Evolutionary conservation across 2,888 invertebrate species (phyloP), one percentile per base, ranked within the genome.

Genomic region (Bombyx huttoni): DNA sequence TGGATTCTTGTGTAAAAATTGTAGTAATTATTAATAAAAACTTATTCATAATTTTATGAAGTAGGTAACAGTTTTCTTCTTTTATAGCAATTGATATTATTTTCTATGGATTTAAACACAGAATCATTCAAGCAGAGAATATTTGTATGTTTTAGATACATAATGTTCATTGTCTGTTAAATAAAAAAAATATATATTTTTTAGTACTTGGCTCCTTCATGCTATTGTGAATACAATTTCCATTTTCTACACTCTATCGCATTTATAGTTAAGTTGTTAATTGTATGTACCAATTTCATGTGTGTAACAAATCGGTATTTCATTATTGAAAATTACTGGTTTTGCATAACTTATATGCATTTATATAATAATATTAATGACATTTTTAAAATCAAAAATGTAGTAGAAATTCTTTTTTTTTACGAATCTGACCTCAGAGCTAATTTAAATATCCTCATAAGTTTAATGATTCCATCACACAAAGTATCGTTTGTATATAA

Each of bases 211-310:
- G 40, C 40, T 12, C 70, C 65, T 73, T 64, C 67, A 74, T 73
- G 40, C 7, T 40, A 40, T 40, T 40, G 40, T 40, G 40, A 40
- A 40, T 40, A 40, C 40, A 40, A 74, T 70, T 75, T 72, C 61
- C 61, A 78, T 86, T 88, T 88, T 87, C 87, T 88, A 88, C 87
- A 87, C 87, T 87, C 75, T 86, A 86, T 88, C 86, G 71, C 73
- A 74, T 75, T 67, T 62, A 59, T 56, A 50, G 45, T 40, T 40
- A 40, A 12, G 40, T 40, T 40, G 40, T 24, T 24, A 3, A 5
- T 40, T 40, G 40, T 40, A 40, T 40, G 40, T 40, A 40, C 40
- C 40, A 40, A 12, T 40, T 8, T 40, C 40, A 40, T 40, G 40
- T 40, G 8, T 40, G 40, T 40, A 40, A 40, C 40, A 40, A 40